Conservation (phyloP, 2,797 vertebrate species). For the Petrocephalus schoutedeni region DNA sequence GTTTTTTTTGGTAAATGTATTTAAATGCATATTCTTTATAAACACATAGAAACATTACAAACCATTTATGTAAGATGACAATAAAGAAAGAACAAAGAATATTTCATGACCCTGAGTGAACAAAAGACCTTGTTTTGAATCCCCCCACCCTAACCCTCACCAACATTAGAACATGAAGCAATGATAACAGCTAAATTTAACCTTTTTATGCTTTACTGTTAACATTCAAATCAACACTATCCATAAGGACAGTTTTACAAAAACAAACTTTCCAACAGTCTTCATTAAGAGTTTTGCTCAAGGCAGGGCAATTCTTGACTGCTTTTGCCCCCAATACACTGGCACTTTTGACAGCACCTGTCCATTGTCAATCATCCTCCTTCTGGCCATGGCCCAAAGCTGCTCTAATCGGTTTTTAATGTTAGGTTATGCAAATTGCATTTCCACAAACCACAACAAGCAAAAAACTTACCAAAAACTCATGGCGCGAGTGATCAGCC, state of each 20-base stretch:
- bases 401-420: not conserved
- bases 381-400: not conserved
- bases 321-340: not conserved
- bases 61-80: not conserved
- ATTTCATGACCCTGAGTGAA: constrained; percentile 24
- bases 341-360: not conserved
- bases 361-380: not conserved
- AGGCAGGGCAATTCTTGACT: not conserved
- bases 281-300: not conserved
- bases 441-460: not conserved
- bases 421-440: not conserved
- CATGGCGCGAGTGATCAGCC: not conserved
- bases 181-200: not conserved
- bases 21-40: not conserved
- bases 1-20: not conserved
- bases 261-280: not conserved
- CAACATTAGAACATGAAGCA: not conserved
- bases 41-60: constrained; percentile 2
- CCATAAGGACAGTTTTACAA: not conserved
- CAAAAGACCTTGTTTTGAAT: not conserved
- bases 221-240: not conserved
- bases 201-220: not conserved
- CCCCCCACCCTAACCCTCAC: not conserved
- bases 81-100: not conserved
- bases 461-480: not conserved